phyloP scores from a whole-genome alignment of 2,888 invertebrate species.

The Macrosiphum euphorbiae region DNA sequence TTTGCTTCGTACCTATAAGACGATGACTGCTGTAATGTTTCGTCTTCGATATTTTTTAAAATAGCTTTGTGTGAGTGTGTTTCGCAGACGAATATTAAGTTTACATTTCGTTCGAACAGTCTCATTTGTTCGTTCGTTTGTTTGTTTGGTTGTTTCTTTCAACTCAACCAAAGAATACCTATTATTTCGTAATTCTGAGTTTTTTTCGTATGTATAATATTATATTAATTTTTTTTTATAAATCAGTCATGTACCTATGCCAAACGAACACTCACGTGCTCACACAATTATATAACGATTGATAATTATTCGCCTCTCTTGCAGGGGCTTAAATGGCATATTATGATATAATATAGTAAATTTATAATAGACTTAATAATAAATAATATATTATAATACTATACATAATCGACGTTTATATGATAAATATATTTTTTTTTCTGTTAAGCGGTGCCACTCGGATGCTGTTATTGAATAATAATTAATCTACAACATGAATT shows the following conservation, averaged over 20 bases:
- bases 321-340: no score
- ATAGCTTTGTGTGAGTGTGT: neutral
- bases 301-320: no score
- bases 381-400: no score
- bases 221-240: neutral
- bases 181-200: neutral
- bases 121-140: neutral
- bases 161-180: neutral
- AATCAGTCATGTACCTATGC: neutral
- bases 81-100: neutral
- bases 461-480: no score
- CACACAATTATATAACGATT: no score
- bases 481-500: no score
- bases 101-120: neutral
- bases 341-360: no score
- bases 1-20: neutral
- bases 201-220: neutral
- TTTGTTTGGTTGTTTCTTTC: neutral
- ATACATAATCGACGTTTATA: no score
- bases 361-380: no score
- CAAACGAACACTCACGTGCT: neutral
- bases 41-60: neutral
- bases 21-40: neutral
- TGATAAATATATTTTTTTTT: no score
- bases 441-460: no score